Evolutionary conservation across 92 coral and sea anemone species (phyloP), one percentile per base, ranked within the genome.

Genomic region (Isaurus tuberculatus): DNA sequence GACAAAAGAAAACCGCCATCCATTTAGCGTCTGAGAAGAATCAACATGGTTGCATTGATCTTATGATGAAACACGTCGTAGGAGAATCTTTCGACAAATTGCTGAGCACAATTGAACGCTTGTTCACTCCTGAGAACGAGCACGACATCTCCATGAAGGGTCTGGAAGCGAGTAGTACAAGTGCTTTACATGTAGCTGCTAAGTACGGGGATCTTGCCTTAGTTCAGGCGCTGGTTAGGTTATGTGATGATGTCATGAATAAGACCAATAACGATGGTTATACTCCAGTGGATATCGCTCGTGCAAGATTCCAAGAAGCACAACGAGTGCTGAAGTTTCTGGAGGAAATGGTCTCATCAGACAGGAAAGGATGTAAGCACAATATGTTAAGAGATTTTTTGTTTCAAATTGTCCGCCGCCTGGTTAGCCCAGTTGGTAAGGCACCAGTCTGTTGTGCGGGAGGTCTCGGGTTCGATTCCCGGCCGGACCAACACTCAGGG

Each of bases 21-120:
- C 78, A 44, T 13, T 53, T 72, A 0, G 78, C 78, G 36, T 72
- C 78, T 16, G 78, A 72, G 60, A 42, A 30, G 36, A 58, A 57
- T 25, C 82, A 77, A 57, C 82, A 77, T 14, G 82, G 68, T 6
- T 77, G 82, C 37, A 36, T 77, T 15, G 82, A 77, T 14, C 23
- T 77, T 5, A 77, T 77, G 68, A 77, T 77, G 82, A 77, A 77
- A 23, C 82, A 77, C 40, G 82, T 77, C n/a, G 70, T 77, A 7
- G 68, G 82, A 22, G 82, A 77, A 58, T 77, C 82, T 3, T 57
- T 77, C n/a, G 82, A 77, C 29, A 77, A 77, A 77, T 53, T 77
- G 53, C 82, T 77, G 70, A 77, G 69, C 25, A 65, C 82, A 8
- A 61, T 58, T 77, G 82, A 61, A 33, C 82, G 68, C 22, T 77